phyloP scores from a whole-genome alignment of 2,113 vertebrate species.

The Microcebus murinus region DNA sequence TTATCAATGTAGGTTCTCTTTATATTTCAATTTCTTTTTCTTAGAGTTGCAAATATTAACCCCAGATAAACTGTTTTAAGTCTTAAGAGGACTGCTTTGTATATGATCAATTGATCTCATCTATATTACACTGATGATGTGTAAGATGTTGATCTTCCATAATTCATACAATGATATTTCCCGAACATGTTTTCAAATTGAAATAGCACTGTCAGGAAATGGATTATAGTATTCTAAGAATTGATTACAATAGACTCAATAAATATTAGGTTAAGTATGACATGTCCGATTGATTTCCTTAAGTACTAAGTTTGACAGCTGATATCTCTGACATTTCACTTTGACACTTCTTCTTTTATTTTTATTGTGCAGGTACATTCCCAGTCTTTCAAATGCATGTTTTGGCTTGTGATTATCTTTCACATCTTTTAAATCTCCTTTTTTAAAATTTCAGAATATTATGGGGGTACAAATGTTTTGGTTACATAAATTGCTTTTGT shows the following conservation, averaged over 20 bases:
- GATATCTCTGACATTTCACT: no score
- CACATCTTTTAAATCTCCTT: no score
- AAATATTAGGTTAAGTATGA: not conserved
- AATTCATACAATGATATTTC: not conserved
- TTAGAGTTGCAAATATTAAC: not conserved
- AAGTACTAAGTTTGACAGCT: no score
- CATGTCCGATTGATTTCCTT: no score
- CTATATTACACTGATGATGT: not conserved
- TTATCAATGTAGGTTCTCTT: not conserved
- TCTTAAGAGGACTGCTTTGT: not conserved
- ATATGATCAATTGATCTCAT: slow-evolving; percentile 38
- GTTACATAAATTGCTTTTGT: no score
- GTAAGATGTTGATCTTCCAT: not conserved
- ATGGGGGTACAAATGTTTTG: no score
- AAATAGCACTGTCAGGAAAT: slow-evolving; percentile 26
- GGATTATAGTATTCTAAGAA: slow-evolving; percentile 14
- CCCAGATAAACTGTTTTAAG: not conserved
- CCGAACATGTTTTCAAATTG: not conserved
- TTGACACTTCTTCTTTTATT: no score
- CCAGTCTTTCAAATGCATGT: no score
- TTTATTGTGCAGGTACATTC: no score
- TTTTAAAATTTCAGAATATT: no score
- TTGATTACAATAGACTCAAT: not conserved
- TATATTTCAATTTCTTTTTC: not conserved
- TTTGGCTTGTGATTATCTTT: no score